Evolutionary conservation across 2,797 vertebrate genomes (phyloP).

Genomic region (Echiichthys vipera): DNA sequence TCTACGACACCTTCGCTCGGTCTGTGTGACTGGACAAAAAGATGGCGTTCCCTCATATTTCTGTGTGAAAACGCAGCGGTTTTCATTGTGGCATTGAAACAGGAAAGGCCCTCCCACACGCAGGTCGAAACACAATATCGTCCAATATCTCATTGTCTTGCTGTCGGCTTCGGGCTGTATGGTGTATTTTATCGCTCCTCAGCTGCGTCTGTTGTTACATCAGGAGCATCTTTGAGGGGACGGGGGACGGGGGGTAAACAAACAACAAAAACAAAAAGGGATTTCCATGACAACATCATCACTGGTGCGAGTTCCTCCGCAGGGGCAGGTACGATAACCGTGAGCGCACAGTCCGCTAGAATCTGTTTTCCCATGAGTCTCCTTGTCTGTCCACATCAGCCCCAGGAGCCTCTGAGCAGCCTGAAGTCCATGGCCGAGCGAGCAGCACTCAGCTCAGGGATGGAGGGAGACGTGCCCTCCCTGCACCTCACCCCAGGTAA

Average conservation of each 20-base stretch:
- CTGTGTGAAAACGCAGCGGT: too few species aligned
- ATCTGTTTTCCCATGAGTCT: slow-evolving; percentile 53
- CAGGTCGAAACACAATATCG: not conserved
- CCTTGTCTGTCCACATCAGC: slow-evolving; percentile 71
- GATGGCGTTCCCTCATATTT: too few species aligned
- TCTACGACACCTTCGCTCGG: too few species aligned
- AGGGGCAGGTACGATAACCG: not conserved
- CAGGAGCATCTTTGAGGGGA: not conserved
- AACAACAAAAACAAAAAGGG: not conserved
- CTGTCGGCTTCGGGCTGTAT: not conserved
- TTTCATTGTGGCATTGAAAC: not conserved
- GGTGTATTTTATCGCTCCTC: not conserved
- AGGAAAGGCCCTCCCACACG: not conserved
- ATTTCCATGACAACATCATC: slow-evolving; percentile 15
- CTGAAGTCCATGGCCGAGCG: slow-evolving; percentile 93
- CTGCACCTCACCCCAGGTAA: slow-evolving; percentile 89
- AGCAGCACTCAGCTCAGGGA: slow-evolving; percentile 88
- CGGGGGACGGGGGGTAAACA: not conserved
- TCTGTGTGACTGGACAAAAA: too few species aligned
- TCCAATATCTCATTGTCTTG: not conserved
- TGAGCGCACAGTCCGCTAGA: not conserved
- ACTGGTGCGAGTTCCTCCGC: slow-evolving; percentile 3
- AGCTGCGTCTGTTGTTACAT: not conserved
- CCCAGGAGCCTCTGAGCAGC: slow-evolving; percentile 89
- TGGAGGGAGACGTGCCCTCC: slow-evolving; percentile 89